Evolutionary conservation across 1,140 invertebrate species (phyloP).

Genomic region (Drosophila eugracilis): DNA sequence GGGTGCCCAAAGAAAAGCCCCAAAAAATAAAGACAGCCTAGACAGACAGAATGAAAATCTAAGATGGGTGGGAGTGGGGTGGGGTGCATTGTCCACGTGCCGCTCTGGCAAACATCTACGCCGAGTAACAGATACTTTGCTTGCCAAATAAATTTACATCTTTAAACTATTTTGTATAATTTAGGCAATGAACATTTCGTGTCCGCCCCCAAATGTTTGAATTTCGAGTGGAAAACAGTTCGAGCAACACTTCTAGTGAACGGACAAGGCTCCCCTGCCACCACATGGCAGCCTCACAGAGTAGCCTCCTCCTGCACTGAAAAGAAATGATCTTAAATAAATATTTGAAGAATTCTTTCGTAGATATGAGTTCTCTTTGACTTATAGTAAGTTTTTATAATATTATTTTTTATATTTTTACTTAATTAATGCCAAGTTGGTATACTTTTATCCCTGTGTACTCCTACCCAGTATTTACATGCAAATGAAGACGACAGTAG

Average conservation of each 20-base stretch:
- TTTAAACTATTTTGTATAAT: constrained; percentile 58
- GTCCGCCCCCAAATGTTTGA: constrained; percentile 15
- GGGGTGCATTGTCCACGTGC: constrained; percentile 39
- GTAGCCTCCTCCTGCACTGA: background rate
- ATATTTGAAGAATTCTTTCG: no score
- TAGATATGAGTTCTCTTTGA: no score
- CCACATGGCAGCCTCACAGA: background rate
- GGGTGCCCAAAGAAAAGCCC: constrained; percentile 20
- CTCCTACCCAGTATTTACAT: constrained; percentile 50
- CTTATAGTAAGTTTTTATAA: no score
- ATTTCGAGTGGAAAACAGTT: constrained; percentile 16
- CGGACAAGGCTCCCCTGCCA: background rate
- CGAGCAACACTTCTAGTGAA: constrained; percentile 21
- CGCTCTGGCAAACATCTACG: constrained; percentile 33
- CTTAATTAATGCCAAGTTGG: background rate
- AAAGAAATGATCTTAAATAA: background rate
- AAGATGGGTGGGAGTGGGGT: no score
- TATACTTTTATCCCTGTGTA: background rate
- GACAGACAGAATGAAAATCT: no score
- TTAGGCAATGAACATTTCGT: constrained; percentile 37
- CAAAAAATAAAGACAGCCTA: constrained; percentile 10
- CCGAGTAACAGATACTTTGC: constrained; percentile 53
- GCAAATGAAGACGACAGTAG: constrained; percentile 63
- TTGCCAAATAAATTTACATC: constrained; percentile 69
- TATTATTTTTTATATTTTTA: background rate